Conservation (phyloP, 2,888 invertebrate species). For the Mystacides longicornis region DNA sequence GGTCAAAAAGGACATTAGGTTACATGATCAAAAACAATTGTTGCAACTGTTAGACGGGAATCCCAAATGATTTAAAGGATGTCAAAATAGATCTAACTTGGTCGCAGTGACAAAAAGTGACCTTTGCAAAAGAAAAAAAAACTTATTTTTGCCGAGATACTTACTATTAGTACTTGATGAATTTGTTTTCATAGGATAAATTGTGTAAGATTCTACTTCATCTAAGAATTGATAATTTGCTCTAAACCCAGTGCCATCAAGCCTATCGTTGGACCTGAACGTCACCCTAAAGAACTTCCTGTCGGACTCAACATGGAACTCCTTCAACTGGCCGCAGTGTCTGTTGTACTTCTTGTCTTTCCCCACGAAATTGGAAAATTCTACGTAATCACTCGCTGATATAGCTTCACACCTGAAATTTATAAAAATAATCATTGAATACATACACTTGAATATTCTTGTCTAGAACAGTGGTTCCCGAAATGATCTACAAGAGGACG, state of each 20-base stretch:
- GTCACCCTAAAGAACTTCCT: conserved; percentile 91
- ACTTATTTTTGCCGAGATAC: too few relatives aligned
- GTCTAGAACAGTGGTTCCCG: too few relatives aligned
- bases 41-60: too few relatives aligned
- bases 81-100: too few relatives aligned
- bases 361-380: conserved; percentile 90
- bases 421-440: neutral
- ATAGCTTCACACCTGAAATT: conserved; percentile 76
- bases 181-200: conserved; percentile 34
- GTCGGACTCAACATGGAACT: conserved; percentile 80
- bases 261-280: conserved; percentile 87
- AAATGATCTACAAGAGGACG: too few relatives aligned
- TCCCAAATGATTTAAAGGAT: too few relatives aligned
- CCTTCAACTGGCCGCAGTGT: conserved; percentile 79
- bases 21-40: too few relatives aligned
- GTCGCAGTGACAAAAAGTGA: too few relatives aligned
- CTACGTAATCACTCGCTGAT: conserved; percentile 91
- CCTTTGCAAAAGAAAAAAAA: too few relatives aligned
- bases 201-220: conserved; percentile 53
- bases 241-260: conserved; percentile 91
- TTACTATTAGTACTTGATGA: conserved; percentile 21
- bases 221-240: conserved; percentile 82
- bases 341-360: conserved; percentile 83
- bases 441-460: too few relatives aligned
- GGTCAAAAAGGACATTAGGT: too few relatives aligned